Evolutionary conservation across 2,888 invertebrate genomes (phyloP), one percentile per base, ranked within the genome.

Genomic region (Prionchulus punctatus): DNA sequence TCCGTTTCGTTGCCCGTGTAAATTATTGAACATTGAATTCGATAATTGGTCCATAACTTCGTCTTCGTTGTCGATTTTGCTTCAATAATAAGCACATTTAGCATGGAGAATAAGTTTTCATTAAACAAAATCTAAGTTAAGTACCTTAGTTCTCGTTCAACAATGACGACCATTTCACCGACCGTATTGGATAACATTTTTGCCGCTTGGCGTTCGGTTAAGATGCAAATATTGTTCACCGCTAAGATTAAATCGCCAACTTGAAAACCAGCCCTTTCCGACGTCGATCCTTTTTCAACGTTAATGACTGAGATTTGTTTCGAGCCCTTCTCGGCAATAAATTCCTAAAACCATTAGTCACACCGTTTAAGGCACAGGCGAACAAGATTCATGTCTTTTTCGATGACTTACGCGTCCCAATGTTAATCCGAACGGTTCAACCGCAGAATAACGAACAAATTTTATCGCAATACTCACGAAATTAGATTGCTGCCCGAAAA

Each of bases 171-270:
- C 4, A 49, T 12, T 15, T 31, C 36, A 43, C 42, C 26, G 43
- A 25, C 26, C 18, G 43, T 25, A 31, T 53, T 42, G 23, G 7
- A 3, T 15, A 53, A 25, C 25, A 42, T 12, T 42, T 43, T 53
- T 2, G 42, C 15, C 15, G 43, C 53, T 25, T 53, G 53, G 2
- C 53, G 7, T 31, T 55, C 57, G 31, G 43, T 45, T 25, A n/a
- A 47, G 1, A 57, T 55, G n/a, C 47, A 21, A 7, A 55, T 21
- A 47, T 57, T 57, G 36, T 57, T 57, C 27, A 57, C 54, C n/a
- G 57, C 57, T 1, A 53, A 1, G 18, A 53, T 15, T 1, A 30
- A 15, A 27, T 58, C 53, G 48, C 47, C 49, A 12, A 12, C 12
- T 21, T 53, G n/a, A 28, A 58, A 59, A 3, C 57, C 57, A 31